Evolutionary conservation across 2,888 invertebrate genomes (phyloP), one percentile per base, ranked within the genome.

Genomic region (Sinelater perroti): DNA sequence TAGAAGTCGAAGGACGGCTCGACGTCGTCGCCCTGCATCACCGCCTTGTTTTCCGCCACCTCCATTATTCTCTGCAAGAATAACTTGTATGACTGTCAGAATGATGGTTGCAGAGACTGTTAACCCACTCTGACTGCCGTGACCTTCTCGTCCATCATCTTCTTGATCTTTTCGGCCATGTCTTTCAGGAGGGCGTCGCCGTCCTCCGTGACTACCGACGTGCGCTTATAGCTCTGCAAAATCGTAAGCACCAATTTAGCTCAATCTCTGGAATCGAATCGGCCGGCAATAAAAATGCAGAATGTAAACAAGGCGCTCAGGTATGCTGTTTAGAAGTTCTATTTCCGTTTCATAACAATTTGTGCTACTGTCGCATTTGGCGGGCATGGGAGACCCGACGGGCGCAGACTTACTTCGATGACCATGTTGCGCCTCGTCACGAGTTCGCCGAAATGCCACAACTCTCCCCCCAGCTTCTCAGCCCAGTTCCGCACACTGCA

Each of bases 141-240:
- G 61, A 93, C 90, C 82, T 94, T 94, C 31, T 90, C 85, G 64
- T 90, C 90, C 88, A 94, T 90, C 90, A 95, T 93, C 49, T 86
- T 87, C 71, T 90, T 88, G 56, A 96, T 90, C 69, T 93, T 90
- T 64, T 88, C 87, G 6, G 91, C 88, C 81, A 95, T 93, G 62
- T 91, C 90, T 69, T 88, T 87, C 20, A 93, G 88, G 72, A 95
- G 80, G 70, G 87, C 85, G 67, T 85, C 84, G 3, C 95, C 92
- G 75, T 91, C 89, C 72, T 90, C 84, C 30, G 87, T 81, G 66
- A 87, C 85, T 42, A 93, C 85, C 73, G 89, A 90, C 50, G 75
- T 74, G 24, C 88, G 86, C 76, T 91, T 90, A 77, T 90, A 93
- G 74, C 90, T 91, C 86, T 91, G 75, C 47, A 77, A 78, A 64